phyloP scores from a whole-genome alignment of 2,888 invertebrate genomes.

The Tyria jacobaeae region DNA sequence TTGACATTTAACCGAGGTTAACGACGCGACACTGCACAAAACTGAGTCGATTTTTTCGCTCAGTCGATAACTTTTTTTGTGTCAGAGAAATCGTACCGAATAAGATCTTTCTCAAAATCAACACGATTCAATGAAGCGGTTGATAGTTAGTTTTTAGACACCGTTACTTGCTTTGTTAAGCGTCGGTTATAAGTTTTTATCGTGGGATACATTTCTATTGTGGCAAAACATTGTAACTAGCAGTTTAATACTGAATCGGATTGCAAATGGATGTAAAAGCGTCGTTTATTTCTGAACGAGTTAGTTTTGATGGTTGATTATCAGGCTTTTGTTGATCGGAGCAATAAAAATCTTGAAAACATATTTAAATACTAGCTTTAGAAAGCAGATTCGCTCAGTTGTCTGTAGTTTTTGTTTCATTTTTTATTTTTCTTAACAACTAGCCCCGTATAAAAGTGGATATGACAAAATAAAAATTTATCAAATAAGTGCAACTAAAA shows the following conservation, averaged over 20 bases:
- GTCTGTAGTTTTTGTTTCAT: too few species aligned
- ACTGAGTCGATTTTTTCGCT: constrained; percentile 44
- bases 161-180: constrained; percentile 50
- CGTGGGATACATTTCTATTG: constrained; percentile 35
- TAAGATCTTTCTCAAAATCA: constrained; percentile 54
- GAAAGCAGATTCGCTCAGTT: too few species aligned
- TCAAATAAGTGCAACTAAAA: too few species aligned
- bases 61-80: constrained; percentile 65
- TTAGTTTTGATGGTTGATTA: constrained; percentile 4
- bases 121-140: constrained; percentile 55
- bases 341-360: too few species aligned
- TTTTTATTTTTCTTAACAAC: too few species aligned
- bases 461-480: too few species aligned
- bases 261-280: constrained; percentile 23
- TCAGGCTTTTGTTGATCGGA: not conserved
- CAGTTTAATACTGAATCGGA: constrained; percentile 24
- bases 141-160: constrained; percentile 38
- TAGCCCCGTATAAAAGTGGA: too few species aligned
- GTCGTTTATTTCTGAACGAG: constrained; percentile 14
- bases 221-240: constrained; percentile 25
- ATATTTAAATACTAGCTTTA: too few species aligned
- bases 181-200: constrained; percentile 27
- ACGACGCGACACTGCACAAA: constrained; percentile 31
- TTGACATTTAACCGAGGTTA: constrained; percentile 46
- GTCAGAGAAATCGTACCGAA: constrained; percentile 64